A percentile compares a stretch with the other conserved stretches of the same genome.
These are phyloP conservation scores for Phanerotoma sp. DNA, from an alignment of 2,888 invertebrate genomes.

Conservation along the genomic window DNA sequence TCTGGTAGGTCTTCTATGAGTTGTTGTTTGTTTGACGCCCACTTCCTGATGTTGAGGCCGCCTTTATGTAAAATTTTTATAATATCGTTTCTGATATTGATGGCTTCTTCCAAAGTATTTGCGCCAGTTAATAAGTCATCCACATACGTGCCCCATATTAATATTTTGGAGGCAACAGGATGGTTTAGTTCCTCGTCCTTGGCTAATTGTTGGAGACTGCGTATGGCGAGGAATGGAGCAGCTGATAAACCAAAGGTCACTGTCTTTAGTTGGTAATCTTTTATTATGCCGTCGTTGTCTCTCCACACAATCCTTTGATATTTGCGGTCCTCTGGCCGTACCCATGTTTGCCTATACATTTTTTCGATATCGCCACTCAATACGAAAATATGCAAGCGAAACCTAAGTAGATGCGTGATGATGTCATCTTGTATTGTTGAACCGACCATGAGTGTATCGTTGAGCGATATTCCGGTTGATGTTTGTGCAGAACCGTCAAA, in stretches of 20 bases:
- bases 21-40: slow-evolving; percentile 20
- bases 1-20: neutral
- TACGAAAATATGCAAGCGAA: too few relatives aligned
- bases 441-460: too few relatives aligned
- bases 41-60: slow-evolving; percentile 15
- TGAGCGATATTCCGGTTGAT: slow-evolving; percentile 22
- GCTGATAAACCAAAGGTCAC: too few relatives aligned
- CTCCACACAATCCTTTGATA: slow-evolving; percentile 14
- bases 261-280: too few relatives aligned
- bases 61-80: slow-evolving; percentile 4
- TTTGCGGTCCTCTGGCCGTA: too few relatives aligned
- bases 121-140: slow-evolving; percentile 22
- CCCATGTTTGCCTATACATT: too few relatives aligned
- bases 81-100: slow-evolving; percentile 8
- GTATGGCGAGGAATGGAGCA: too few relatives aligned
- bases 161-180: neutral
- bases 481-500: slow-evolving; percentile 22
- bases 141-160: slow-evolving; percentile 18
- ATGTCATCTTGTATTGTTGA: too few relatives aligned
- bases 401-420: too few relatives aligned
- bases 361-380: too few relatives aligned
- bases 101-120: slow-evolving; percentile 11
- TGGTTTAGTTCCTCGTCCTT: slow-evolving; percentile 8
- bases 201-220: slow-evolving; percentile 11
- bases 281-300: slow-evolving; percentile 20